Conservation (phyloP, 2,888 invertebrate genomes). For the Cantharis rustica region DNA sequence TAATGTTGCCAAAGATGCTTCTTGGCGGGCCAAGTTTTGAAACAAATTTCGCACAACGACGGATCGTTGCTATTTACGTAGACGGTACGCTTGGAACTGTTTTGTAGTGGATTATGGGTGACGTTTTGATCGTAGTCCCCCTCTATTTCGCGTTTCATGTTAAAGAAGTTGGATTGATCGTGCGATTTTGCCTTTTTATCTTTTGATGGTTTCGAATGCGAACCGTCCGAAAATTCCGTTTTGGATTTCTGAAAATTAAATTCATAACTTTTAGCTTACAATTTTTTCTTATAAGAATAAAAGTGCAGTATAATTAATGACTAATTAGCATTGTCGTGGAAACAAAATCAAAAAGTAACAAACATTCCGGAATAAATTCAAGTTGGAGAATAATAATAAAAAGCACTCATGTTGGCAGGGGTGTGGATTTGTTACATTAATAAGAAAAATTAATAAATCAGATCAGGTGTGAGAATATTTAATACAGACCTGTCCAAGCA, state of each 20-base stretch:
- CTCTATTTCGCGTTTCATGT: conserved; percentile 19
- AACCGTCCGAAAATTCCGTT: neutral
- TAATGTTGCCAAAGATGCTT: conserved; percentile 67
- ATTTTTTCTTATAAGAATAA: neutral
- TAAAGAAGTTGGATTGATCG: neutral
- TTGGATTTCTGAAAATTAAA: conserved; percentile 2
- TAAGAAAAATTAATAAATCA: no score
- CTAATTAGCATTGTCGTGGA: no score
- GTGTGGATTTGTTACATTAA: no score
- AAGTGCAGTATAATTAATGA: no score
- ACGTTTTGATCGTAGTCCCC: conserved; percentile 30
- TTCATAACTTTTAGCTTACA: neutral
- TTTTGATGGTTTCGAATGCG: conserved; percentile 8
- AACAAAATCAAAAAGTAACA: no score
- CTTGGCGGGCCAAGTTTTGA: conserved; percentile 65
- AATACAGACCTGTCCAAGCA: no score
- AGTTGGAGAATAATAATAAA: no score
- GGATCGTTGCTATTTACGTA: conserved; percentile 60
- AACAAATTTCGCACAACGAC: conserved; percentile 61
- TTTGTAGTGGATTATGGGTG: conserved; percentile 39
- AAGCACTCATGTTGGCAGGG: no score
- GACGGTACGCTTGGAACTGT: conserved; percentile 57
- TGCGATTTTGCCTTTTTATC: conserved; percentile 14
- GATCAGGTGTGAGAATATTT: no score
- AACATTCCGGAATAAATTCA: no score